Evolutionary conservation across 2,797 vertebrate genomes (phyloP).

Genomic region (Gallinago nigripennis): DNA sequence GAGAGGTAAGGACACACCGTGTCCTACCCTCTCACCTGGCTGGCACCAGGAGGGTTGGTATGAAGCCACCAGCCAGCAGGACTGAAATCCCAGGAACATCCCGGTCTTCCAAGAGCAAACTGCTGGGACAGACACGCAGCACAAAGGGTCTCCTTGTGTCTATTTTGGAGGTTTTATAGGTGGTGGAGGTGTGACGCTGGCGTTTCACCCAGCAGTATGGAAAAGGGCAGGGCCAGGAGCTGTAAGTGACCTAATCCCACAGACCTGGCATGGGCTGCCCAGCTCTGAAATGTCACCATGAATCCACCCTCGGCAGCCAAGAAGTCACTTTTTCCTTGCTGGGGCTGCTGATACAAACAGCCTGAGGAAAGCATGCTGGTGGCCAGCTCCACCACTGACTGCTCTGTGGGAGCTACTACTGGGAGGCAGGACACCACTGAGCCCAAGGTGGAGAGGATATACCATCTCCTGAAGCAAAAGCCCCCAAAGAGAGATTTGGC

Average conservation of each 20-base stretch:
- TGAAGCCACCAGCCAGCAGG: not conserved
- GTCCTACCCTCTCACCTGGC: not conserved
- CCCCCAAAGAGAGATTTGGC: not conserved
- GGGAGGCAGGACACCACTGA: not conserved
- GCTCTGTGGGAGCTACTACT: not conserved
- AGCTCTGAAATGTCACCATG: not conserved
- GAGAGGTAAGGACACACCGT: not conserved
- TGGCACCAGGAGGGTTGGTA: not conserved
- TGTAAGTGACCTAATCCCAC: conserved; percentile 32
- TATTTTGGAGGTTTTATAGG: conserved; percentile 30
- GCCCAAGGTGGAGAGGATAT: not conserved
- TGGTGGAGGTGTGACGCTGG: not conserved
- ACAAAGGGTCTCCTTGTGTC: conserved; percentile 52
- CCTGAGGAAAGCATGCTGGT: not conserved
- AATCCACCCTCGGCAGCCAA: not conserved
- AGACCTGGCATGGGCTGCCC: conserved; percentile 12
- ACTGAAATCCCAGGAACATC: not conserved
- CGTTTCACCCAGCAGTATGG: not conserved
- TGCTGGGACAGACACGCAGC: not conserved
- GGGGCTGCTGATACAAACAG: not conserved
- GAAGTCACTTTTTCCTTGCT: conserved; percentile 10
- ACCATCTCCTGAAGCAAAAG: not conserved
- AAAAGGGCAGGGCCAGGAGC: conserved; percentile 32
- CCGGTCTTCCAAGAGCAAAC: not conserved
- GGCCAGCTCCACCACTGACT: not conserved